Evolutionary conservation across 2,888 invertebrate genomes (phyloP).

Genomic region (Melanargia galathea): DNA sequence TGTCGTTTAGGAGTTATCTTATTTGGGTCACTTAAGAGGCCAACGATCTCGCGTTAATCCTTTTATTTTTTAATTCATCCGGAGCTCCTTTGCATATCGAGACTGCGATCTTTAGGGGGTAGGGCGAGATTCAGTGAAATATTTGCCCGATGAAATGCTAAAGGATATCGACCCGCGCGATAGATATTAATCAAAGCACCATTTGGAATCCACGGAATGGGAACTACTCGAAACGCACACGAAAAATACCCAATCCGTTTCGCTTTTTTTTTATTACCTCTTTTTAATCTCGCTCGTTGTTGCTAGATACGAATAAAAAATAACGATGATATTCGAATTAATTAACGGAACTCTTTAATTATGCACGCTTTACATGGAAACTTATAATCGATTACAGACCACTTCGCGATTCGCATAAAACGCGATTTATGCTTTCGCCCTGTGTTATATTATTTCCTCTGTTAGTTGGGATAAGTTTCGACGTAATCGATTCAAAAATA

Average conservation of each 20-base stretch:
- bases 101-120: conserved; percentile 66
- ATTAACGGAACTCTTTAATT: conserved; percentile 56
- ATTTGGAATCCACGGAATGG: conserved; percentile 46
- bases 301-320: conserved; percentile 26
- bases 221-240: conserved; percentile 39
- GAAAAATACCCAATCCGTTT: conserved; percentile 18
- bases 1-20: conserved; percentile 69
- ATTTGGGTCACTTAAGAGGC: conserved; percentile 76
- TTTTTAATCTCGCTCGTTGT: conserved; percentile 18
- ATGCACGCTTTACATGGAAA: conserved; percentile 46
- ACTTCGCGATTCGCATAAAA: conserved; percentile 55
- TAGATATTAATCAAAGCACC: conserved; percentile 49
- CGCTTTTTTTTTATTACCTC: conserved; percentile 13
- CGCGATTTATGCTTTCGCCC: conserved; percentile 55
- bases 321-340: conserved; percentile 47
- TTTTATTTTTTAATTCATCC: conserved; percentile 72
- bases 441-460: conserved; percentile 49
- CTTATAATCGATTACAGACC: conserved; percentile 53
- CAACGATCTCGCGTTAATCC: conserved; percentile 68
- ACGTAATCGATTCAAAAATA: conserved; percentile 45
- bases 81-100: conserved; percentile 74
- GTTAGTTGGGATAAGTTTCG: conserved; percentile 45
- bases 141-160: conserved; percentile 71
- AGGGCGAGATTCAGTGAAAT: conserved; percentile 72
- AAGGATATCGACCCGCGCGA: conserved; percentile 58